Evolutionary conservation across 2,888 invertebrate species (phyloP).

Genomic region (Conops quadrifasciatus): DNA sequence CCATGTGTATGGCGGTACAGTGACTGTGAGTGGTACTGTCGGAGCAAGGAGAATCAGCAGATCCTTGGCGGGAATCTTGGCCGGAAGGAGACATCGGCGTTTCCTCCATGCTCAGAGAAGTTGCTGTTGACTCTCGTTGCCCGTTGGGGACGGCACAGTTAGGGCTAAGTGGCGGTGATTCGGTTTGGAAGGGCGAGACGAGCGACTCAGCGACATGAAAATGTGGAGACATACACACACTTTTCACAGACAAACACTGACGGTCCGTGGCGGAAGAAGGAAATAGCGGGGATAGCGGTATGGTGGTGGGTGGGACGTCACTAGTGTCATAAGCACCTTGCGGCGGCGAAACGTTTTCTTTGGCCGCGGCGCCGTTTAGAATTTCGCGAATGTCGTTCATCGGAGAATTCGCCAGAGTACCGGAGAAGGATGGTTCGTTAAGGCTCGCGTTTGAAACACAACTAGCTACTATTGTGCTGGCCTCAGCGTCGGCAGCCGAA

Average conservation of each 20-base stretch:
- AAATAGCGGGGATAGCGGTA: slow-evolving; percentile 46
- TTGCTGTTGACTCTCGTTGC: slow-evolving; percentile 20
- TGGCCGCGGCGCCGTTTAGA: slow-evolving; percentile 47
- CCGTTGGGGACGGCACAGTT: not conserved
- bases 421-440: slow-evolving; percentile 43
- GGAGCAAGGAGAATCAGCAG: slow-evolving; percentile 71
- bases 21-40: slow-evolving; percentile 74
- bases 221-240: slow-evolving; percentile 18
- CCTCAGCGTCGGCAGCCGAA: not conserved
- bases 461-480: slow-evolving; percentile 39
- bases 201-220: slow-evolving; percentile 39
- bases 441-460: slow-evolving; percentile 46
- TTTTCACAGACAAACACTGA: not conserved
- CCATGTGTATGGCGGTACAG: slow-evolving; percentile 69
- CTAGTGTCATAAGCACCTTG: not conserved
- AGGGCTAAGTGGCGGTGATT: slow-evolving; percentile 25
- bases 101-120: slow-evolving; percentile 5
- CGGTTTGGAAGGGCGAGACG: slow-evolving; percentile 35
- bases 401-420: slow-evolving; percentile 42
- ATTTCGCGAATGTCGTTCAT: slow-evolving; percentile 63
- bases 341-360: no score
- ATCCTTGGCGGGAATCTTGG: slow-evolving; percentile 72
- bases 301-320: slow-evolving; percentile 28
- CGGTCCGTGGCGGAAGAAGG: not conserved
- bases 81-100: slow-evolving; percentile 41